phyloP scores from a whole-genome alignment of 1,140 invertebrate species.

The Batillaria attramentaria region DNA sequence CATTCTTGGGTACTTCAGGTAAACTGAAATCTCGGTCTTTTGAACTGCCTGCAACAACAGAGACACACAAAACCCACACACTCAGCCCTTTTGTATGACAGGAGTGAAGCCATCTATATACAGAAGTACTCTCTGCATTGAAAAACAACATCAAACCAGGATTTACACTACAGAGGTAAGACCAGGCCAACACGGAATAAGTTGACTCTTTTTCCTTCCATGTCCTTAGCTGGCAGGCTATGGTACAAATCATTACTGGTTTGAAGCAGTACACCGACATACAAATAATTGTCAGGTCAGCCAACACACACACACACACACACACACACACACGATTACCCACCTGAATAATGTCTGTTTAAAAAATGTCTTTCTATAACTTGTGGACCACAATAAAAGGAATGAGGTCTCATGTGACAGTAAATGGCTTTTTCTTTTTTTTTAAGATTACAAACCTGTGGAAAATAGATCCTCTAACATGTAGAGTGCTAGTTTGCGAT shows the following conservation, averaged over 20 bases:
- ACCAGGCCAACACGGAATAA: background rate
- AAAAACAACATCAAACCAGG: background rate
- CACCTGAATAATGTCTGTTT: background rate
- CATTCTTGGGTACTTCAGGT: constrained; percentile 15
- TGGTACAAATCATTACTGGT: background rate
- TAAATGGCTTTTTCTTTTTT: background rate
- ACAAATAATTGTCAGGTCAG: background rate
- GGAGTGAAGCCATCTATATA: background rate
- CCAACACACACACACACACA: constrained; percentile 5
- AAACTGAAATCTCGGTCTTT: constrained; percentile 27
- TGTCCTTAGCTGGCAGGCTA: background rate
- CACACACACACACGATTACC: constrained; percentile 5
- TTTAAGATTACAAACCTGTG: constrained; percentile 32
- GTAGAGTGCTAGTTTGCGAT: constrained; percentile 29
- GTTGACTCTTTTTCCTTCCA: background rate
- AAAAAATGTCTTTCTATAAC: background rate
- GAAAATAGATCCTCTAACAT: constrained; percentile 40
- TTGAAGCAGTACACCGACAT: background rate
- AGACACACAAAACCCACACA: constrained; percentile 16
- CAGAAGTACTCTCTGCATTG: background rate
- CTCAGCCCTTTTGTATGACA: background rate
- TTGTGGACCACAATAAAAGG: background rate
- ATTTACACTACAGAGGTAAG: background rate
- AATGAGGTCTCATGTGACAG: background rate
- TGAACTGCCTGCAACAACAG: constrained; percentile 14